Evolutionary conservation across 1,140 invertebrate genomes (phyloP).

Genomic region (Babylonia areolata): DNA sequence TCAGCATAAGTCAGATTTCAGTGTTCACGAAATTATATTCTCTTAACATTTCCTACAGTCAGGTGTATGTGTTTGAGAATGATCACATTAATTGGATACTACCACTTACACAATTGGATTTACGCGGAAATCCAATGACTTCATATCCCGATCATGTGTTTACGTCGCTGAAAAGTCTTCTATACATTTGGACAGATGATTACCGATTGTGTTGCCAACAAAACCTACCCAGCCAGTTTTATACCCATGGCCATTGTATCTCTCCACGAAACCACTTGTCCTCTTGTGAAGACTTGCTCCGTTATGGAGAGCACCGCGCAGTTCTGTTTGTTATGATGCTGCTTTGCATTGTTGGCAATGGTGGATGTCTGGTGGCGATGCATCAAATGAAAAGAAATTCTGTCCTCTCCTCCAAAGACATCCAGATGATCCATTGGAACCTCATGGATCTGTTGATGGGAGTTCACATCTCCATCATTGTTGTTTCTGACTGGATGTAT

Average conservation of each 20-base stretch:
- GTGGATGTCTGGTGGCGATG: neutral
- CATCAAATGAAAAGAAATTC: neutral
- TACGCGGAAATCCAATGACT: neutral
- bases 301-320: neutral
- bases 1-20: neutral
- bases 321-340: neutral
- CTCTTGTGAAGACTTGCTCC: slow-evolving; percentile 15
- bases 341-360: neutral
- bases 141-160: neutral
- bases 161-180: neutral
- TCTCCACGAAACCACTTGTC: slow-evolving; percentile 11
- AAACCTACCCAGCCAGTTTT: neutral
- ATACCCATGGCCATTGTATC: neutral
- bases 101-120: neutral
- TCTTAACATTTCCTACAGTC: neutral
- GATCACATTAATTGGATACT: neutral
- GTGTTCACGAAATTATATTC: neutral
- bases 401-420: neutral
- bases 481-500: neutral
- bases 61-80: neutral
- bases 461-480: neutral
- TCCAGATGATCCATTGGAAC: neutral
- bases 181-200: neutral
- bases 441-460: slow-evolving; percentile 9
- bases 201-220: slow-evolving; percentile 6